Evolutionary conservation across 2,113 vertebrate genomes (phyloP), one percentile per base, ranked within the genome.

Genomic region (Oncorhynchus keta): DNA sequence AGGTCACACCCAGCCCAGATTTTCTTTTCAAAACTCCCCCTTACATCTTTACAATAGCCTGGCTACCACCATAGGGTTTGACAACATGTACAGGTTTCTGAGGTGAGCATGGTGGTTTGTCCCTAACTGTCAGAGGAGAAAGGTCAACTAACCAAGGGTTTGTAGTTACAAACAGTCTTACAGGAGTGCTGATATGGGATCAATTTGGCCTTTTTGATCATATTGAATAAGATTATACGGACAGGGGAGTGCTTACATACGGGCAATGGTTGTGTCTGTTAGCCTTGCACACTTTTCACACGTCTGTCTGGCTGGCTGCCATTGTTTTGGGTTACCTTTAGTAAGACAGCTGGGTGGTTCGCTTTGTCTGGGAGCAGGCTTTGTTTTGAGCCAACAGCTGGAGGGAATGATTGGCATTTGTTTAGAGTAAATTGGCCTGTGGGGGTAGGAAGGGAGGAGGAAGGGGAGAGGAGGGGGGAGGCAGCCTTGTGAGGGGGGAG

Each of bases 331-430:
- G 82, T 68, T 76, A 68, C 39, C 67, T 79, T 76, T 12, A 55
- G n/a, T 16, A 84, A 55, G 85, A 86, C 86, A 74, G 81, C 78
- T 30, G 51, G 51, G 81, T 75, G 82, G 86, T 88, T 55, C 3
- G 16, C 16, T 88, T 84, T 89, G 91, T 93, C 91, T 91, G 83
- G 72, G 85, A 79, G 79, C 75, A 82, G 82, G 70, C 83, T 89
- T 91, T 90, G 87, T 91, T 91, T 93, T 86, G 88, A 90, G 89
- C 89, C 90, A 90, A 91, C 91, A 93, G 90, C 92, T 92, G 87
- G 89, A 68, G 76, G 82, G 84, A 92, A 91, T 93, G 92, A 93
- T 88, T 93, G 92, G 83, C 92, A 91, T 92, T 88, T 80, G 78
- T 91, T 90, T 85, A 83, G 87, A 91, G 88, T 90, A 89, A 92